phyloP scores from a whole-genome alignment of 2,797 vertebrate genomes.

The Muscicapa striata region DNA sequence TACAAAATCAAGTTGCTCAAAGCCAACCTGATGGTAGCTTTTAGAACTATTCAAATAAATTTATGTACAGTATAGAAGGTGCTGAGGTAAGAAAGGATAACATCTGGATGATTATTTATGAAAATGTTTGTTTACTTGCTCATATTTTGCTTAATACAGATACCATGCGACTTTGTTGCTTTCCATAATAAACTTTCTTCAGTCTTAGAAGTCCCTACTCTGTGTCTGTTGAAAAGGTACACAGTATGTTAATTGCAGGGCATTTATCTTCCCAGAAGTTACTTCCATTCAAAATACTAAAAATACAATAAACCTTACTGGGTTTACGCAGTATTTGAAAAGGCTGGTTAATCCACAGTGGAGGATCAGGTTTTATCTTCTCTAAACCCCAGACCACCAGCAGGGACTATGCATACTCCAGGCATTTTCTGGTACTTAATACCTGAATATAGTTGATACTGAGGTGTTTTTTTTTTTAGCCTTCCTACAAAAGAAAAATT shows the following conservation, averaged over 20 bases:
- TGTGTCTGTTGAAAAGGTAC: background rate
- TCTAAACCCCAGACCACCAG: conserved; percentile 34
- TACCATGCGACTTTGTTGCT: background rate
- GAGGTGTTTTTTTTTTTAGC: background rate
- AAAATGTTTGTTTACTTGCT: background rate
- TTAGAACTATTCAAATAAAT: background rate
- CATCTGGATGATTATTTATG: background rate
- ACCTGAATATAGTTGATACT: background rate
- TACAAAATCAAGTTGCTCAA: background rate
- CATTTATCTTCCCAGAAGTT: background rate
- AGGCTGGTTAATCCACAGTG: conserved; percentile 17
- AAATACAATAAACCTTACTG: background rate
- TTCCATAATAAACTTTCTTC: background rate
- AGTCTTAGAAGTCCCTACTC: background rate
- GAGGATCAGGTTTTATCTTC: conserved; percentile 57
- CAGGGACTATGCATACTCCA: background rate
- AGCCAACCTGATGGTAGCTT: background rate
- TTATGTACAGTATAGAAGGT: background rate
- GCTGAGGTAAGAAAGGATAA: background rate
- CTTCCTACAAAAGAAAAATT: background rate
- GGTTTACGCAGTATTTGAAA: conserved; percentile 6
- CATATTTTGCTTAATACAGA: background rate
- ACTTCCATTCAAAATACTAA: conserved; percentile 14
- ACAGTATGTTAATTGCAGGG: background rate
- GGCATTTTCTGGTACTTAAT: conserved; percentile 18